phyloP scores from a whole-genome alignment of 2,888 invertebrate species.

The Atrina japonica region DNA sequence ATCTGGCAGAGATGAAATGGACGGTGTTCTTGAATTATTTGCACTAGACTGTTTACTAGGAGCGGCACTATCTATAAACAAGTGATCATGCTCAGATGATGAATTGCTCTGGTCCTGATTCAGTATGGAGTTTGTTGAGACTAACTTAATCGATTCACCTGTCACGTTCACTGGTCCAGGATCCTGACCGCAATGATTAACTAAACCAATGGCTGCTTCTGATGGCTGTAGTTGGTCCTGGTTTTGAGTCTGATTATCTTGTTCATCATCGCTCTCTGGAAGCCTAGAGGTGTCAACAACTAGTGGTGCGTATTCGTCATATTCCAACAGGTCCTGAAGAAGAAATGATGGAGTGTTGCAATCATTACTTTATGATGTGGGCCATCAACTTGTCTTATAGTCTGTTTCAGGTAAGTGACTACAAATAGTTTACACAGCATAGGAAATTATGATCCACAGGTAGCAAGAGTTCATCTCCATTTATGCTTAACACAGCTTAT shows the following conservation, averaged over 20 bases:
- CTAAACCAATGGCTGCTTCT: constrained; percentile 1
- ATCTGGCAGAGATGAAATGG: constrained; percentile 29
- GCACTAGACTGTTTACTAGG: neutral
- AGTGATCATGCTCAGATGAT: constrained; percentile 24
- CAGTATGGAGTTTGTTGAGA: constrained; percentile 4
- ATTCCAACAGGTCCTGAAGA: constrained; percentile 57
- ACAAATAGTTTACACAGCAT: no score
- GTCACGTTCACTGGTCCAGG: neutral
- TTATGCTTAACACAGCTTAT: no score
- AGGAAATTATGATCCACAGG: neutral
- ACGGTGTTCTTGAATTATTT: constrained; percentile 27
- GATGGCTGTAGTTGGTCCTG: constrained; percentile 1
- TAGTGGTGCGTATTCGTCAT: constrained; percentile 60
- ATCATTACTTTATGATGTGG: constrained; percentile 39
- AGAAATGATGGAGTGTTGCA: constrained; percentile 31
- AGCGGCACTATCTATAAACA: constrained; percentile 17
- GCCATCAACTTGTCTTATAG: constrained; percentile 11
- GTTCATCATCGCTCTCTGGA: constrained; percentile 29
- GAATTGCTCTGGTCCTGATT: constrained; percentile 27
- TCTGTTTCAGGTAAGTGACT: constrained; percentile 4
- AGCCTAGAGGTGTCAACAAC: constrained; percentile 58
- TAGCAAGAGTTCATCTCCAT: no score
- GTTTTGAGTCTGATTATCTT: constrained; percentile 15
- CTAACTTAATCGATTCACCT: neutral
- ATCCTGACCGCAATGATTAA: neutral